These are phyloP conservation scores for Acanthopagrus latus DNA, from an alignment of 2,797 vertebrate species.

Conservation along the genomic window DNA sequence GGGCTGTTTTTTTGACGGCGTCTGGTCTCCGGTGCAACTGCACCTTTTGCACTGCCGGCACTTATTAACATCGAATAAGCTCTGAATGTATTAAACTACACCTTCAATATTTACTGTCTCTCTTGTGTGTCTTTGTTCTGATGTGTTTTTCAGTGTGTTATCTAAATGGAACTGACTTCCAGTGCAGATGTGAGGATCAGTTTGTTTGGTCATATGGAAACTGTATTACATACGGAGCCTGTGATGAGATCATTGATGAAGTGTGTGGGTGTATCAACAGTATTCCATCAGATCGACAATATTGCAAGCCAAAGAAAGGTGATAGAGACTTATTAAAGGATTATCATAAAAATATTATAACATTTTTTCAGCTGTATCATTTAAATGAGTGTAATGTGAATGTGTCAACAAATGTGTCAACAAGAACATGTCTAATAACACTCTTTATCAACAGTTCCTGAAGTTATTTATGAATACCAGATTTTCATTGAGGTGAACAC, in stretches of 20 bases:
- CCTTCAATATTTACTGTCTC: not conserved
- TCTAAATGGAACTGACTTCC: conserved; percentile 54
- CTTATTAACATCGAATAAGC: not conserved
- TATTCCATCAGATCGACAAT: conserved; percentile 72
- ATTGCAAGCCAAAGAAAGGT: conserved; percentile 85
- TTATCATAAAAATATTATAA: not conserved
- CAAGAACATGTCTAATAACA: not conserved
- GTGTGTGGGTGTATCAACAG: conserved; percentile 78
- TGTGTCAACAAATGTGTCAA: not conserved
- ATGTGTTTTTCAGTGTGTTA: conserved; percentile 82
- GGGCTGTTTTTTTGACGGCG: too few relatives aligned
- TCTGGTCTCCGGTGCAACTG: too few relatives aligned
- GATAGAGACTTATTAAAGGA: conserved; percentile 25
- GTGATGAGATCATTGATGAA: conserved; percentile 41
- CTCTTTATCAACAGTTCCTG: conserved; percentile 3
- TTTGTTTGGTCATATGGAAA: conserved; percentile 79
- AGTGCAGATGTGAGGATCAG: conserved; percentile 87
- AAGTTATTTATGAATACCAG: conserved; percentile 49
- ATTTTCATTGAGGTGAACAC: conserved; percentile 49
- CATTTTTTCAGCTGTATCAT: too few relatives aligned
- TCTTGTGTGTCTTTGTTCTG: not conserved
- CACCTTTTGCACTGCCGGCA: too few relatives aligned
- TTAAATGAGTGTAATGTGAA: too few relatives aligned
- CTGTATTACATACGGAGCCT: conserved; percentile 73
- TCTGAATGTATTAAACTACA: not conserved